Base-by-base conservation (phyloP, 2,797 vertebrate genomes). In the Adrianichthys oophorus region DNA sequence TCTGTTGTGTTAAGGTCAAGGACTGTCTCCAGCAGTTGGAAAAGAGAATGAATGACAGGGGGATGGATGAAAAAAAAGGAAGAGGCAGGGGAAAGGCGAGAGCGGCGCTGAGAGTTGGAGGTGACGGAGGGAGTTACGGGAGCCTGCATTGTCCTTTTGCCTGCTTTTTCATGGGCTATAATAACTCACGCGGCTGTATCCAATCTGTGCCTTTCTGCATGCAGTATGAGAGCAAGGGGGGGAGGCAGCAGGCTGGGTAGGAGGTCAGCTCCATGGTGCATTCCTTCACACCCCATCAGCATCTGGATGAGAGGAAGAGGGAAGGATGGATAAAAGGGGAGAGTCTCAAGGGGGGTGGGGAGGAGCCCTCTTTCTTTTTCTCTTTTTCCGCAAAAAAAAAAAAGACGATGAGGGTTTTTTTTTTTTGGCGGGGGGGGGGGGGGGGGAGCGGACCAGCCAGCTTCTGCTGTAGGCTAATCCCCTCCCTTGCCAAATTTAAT, bases 401-500 rank as follows among this genome's bases (percentile, higher is more conserved):
- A 60, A 56, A 50, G 59, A 45, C 18, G 60, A 42, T 48, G 18
- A 46, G 24, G 53, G 18, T 17, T 32, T 15, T 24, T n/a, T 53
- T 15, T 41, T 14, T 21, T 3, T 17, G 26, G 19, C 5, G 26
- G 54, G 8, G 41, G 29, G 41, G 32, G 63, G 49, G 50, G 17
- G 7, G 40, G 70, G 70, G 15, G 52, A 78, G 79, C 66, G 88
- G 24, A 26, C 85, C 26, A 26, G 26, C 26, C 26, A 26, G 32
- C 32, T 32, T 32, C 85, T 83, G 90, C 90, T 85, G 86, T 81
- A 82, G 80, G 88, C 92, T 85, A 90, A 92, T n/a, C 91, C 90
- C 91, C 82, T 83, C 91, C 69, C 60, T 80, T 53, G 80, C 88
- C 32, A 32, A 32, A 94, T 92, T 93, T 92, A 86, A 94, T 91